Conservation (phyloP, 1,140 invertebrate species). For the Meloidogyne exigua region DNA sequence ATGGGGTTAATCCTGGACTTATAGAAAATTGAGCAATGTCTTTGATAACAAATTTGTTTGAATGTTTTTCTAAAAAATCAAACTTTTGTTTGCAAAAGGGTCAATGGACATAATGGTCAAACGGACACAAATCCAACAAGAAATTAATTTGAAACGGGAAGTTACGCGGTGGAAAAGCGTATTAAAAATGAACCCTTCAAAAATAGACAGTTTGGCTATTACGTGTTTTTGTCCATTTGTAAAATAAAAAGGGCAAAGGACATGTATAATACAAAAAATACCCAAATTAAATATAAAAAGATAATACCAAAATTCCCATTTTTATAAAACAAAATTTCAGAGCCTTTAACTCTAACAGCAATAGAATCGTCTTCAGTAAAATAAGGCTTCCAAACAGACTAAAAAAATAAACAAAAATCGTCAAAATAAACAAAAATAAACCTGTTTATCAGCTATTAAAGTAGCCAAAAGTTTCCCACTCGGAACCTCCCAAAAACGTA, state of each 20-base stretch:
- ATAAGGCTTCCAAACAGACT: slow-evolving; percentile 51
- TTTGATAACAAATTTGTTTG: slow-evolving; percentile 48
- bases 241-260: too few relatives aligned
- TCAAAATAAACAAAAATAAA: neutral
- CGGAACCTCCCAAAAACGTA: slow-evolving; percentile 49
- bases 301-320: slow-evolving; percentile 48
- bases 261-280: too few relatives aligned
- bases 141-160: too few relatives aligned
- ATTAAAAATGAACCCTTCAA: too few relatives aligned
- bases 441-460: slow-evolving; percentile 49
- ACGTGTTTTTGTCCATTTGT: too few relatives aligned
- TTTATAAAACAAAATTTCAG: slow-evolving; percentile 54
- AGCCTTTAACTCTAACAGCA: slow-evolving; percentile 44
- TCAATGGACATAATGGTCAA: too few relatives aligned
- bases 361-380: slow-evolving; percentile 56
- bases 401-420: neutral
- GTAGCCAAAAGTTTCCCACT: slow-evolving; percentile 41
- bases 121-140: too few relatives aligned
- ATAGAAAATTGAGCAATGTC: slow-evolving; percentile 45
- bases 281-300: neutral
- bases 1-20: slow-evolving; percentile 44
- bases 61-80: slow-evolving; percentile 42
- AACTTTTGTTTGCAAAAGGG: too few relatives aligned
- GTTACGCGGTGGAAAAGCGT: too few relatives aligned
- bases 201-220: too few relatives aligned